A percentile compares a stretch with the other conserved stretches of the same genome.
These are phyloP conservation scores for Andrena minutula DNA, from an alignment of 2,888 invertebrate genomes.

Conservation along the genomic window DNA sequence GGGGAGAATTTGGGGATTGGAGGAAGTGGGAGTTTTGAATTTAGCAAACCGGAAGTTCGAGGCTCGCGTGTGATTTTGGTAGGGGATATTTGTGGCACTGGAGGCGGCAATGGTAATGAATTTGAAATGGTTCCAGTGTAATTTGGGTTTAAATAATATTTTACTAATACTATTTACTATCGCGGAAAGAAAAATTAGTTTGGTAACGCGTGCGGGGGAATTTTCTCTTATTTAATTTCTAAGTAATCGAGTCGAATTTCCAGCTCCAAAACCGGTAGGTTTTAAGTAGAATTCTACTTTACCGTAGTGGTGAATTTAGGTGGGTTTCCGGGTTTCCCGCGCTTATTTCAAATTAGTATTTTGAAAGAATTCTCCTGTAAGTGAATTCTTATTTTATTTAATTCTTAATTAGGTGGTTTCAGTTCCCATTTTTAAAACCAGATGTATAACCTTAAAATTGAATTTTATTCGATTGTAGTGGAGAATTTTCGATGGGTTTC, in stretches of 20 bases:
- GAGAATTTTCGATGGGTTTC: background rate
- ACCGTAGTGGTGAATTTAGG: background rate
- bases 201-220: background rate
- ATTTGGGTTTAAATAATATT: background rate
- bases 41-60: too few relatives aligned
- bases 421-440: background rate
- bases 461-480: background rate
- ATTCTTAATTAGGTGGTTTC: background rate
- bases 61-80: too few relatives aligned
- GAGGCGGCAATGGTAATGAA: too few relatives aligned
- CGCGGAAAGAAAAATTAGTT: too few relatives aligned
- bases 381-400: background rate
- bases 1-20: too few relatives aligned
- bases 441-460: background rate
- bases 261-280: background rate
- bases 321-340: too few relatives aligned
- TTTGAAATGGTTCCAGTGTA: too few relatives aligned
- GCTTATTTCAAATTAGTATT: background rate
- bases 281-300: background rate
- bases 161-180: too few relatives aligned
- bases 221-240: background rate
- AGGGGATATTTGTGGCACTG: too few relatives aligned
- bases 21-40: too few relatives aligned
- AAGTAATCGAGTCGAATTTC: background rate
- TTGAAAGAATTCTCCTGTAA: background rate